These are phyloP conservation scores for Amblyopsis rosae DNA, from an alignment of 2,113 vertebrate genomes.

Conservation along the genomic window DNA sequence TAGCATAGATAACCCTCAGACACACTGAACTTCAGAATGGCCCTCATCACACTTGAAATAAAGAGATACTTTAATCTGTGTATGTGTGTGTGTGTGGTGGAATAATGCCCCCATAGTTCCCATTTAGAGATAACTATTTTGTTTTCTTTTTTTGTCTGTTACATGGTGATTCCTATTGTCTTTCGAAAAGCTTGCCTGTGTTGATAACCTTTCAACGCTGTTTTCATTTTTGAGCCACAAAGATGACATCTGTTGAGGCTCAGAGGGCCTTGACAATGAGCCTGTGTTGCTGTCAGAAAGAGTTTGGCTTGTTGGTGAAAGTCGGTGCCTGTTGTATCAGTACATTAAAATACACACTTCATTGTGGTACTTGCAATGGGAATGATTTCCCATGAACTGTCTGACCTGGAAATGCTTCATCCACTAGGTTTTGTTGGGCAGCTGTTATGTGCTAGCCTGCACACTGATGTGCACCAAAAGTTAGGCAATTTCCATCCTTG, in stretches of 20 bases:
- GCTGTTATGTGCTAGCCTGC: not conserved
- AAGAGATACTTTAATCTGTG: slow-evolving; percentile 42
- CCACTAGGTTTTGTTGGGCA: not conserved
- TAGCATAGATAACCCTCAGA: slow-evolving; percentile 33
- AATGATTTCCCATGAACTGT: no score
- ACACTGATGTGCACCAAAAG: not conserved
- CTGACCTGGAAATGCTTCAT: not conserved
- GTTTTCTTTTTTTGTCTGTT: slow-evolving; percentile 24
- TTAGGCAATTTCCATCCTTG: not conserved
- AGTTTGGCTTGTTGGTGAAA: slow-evolving; percentile 66
- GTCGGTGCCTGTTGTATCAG: slow-evolving; percentile 61
- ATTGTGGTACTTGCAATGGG: not conserved
- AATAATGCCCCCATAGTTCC: slow-evolving; percentile 42
- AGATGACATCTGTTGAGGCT: slow-evolving; percentile 75
- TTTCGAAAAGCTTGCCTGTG: slow-evolving; percentile 59
- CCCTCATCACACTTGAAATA: slow-evolving; percentile 22
- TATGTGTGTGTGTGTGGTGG: slow-evolving; percentile 31
- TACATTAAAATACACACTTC: slow-evolving; percentile 40
- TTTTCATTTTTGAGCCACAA: slow-evolving; percentile 77
- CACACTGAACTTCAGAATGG: slow-evolving; percentile 24
- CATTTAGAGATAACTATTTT: slow-evolving; percentile 34
- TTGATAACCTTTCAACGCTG: slow-evolving; percentile 67
- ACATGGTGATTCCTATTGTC: slow-evolving; percentile 50
- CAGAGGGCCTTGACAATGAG: slow-evolving; percentile 66
- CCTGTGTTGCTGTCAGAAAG: slow-evolving; percentile 72